Base-by-base conservation (phyloP, 2,797 vertebrate species). In the Podarcis siculus region DNA sequence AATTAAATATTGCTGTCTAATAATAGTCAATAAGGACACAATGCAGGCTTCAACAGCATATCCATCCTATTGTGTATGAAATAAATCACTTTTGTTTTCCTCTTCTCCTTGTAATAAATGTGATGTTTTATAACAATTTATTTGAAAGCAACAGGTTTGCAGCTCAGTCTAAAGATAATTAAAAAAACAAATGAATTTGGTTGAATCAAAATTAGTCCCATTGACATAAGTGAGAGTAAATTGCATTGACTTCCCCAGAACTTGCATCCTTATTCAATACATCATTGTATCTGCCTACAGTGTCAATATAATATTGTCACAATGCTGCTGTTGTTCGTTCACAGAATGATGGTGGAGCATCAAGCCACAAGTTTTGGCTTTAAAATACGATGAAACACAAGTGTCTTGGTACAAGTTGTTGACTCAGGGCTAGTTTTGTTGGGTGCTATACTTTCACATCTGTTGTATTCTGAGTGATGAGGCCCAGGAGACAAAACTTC, bases 401-500 rank as follows among this genome's bases (percentile, higher is more conserved):
- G 66, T 90, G 64, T 92, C 93, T 79, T 92, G 92, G 61, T 82
- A 88, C 37, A 73, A 42, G 25, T 39, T 85, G 67, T 88, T 87
- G 88, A 86, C 79, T 45, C 73, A 49, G 5, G 45, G 89, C 9
- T 45, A 89, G n/a, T 92, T 94, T 95, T 92, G 88, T 91, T 91
- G 92, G 86, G 87, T 91, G 82, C 73, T 83, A 17, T 90, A 88
- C 92, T 90, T 83, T 67, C 69, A 55, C 32, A n/a, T 90, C 49
- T 39, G 66, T 83, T 86, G 87, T 94, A 71, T 91, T 76, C 49
- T 93, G 95, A 91, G 89, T 21, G 87, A 94, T 92, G 84, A n/a
- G 94, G 89, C 89, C 92, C 94, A 79, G 91, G 30, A 72, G 15
- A 83, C 87, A 92, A 93, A 95, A 88, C 86, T 91, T 84, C 94